Percentiles rank a stretch among this genome's conserved stretches.
Evolutionary conservation across 2,888 invertebrate genomes (phyloP).

Genomic region (Xylocampa areola): DNA sequence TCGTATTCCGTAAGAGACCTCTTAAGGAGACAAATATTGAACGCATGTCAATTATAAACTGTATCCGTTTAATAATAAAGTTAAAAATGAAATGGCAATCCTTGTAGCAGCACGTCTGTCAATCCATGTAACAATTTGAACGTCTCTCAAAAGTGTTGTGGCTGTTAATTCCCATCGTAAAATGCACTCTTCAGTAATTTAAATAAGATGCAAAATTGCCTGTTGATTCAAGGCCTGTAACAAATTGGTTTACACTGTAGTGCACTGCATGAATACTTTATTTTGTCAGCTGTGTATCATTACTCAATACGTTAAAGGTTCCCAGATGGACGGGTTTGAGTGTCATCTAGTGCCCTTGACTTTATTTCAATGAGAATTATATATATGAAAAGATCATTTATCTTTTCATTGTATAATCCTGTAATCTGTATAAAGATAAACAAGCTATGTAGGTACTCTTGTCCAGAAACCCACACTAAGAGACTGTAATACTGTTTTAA

Average conservation of each 20-base stretch:
- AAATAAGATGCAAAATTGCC: not conserved
- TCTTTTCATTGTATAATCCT: conserved; percentile 35
- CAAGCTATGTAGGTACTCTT: too few species aligned
- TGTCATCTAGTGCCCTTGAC: conserved; percentile 47
- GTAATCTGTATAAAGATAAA: too few species aligned
- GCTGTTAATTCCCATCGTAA: not conserved
- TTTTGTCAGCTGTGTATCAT: conserved; percentile 33
- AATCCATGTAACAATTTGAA: not conserved
- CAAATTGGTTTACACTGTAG: conserved; percentile 20
- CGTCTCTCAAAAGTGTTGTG: not conserved
- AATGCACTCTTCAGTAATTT: rapidly evolving
- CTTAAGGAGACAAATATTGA: not conserved
- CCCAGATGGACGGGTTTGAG: conserved; percentile 45
- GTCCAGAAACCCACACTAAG: too few species aligned
- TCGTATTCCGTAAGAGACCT: conserved; percentile 15
- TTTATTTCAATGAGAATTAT: conserved; percentile 34
- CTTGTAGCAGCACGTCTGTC: not conserved
- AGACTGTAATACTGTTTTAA: too few species aligned
- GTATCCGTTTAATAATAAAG: conserved; percentile 17
- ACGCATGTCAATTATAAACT: conserved; percentile 1
- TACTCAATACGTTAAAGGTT: conserved; percentile 49
- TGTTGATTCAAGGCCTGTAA: not conserved
- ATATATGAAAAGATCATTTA: too few species aligned
- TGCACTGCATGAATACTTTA: conserved; percentile 36
- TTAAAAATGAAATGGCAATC: conserved; percentile 13